phyloP scores from a whole-genome alignment of 1,140 invertebrate species.

The Panonychus citri region DNA sequence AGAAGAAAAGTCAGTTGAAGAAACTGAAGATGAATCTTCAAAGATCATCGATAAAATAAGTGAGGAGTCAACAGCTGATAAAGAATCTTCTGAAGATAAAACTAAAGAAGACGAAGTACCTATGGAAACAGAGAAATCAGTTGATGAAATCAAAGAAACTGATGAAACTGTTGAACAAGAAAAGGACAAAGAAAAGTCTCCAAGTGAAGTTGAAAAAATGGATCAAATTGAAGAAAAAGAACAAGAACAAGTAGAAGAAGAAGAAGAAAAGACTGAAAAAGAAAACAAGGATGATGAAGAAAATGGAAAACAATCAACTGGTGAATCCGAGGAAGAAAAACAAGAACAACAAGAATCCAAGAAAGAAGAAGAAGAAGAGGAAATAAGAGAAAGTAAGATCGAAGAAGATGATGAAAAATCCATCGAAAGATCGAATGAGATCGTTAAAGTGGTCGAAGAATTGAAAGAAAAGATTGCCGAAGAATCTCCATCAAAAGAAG shows the following conservation, averaged over 20 bases:
- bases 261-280: slow-evolving; percentile 6
- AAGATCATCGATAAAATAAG: not conserved
- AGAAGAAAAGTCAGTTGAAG: not conserved
- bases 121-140: slow-evolving; percentile 12
- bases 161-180: not conserved
- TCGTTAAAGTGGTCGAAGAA: slow-evolving; percentile 15
- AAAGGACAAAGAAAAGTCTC: not conserved
- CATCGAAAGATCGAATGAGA: not conserved
- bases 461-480: slow-evolving; percentile 2
- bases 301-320: slow-evolving; percentile 4
- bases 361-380: slow-evolving; percentile 8
- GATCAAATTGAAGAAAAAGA: too few species aligned
- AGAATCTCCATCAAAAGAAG: slow-evolving; percentile 10
- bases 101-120: slow-evolving; percentile 12
- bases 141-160: not conserved
- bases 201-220: too few species aligned
- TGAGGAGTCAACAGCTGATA: not conserved
- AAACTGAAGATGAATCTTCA: slow-evolving; percentile 5
- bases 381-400: slow-evolving; percentile 3
- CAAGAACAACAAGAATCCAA: not conserved
- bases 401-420: slow-evolving; percentile 13
- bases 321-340: not conserved
- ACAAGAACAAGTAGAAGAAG: slow-evolving; percentile 2
- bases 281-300: slow-evolving; percentile 6
- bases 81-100: not conserved